These are phyloP conservation scores for Hypothenemus hampei DNA, from an alignment of 1,140 invertebrate species.

Conservation along the genomic window DNA sequence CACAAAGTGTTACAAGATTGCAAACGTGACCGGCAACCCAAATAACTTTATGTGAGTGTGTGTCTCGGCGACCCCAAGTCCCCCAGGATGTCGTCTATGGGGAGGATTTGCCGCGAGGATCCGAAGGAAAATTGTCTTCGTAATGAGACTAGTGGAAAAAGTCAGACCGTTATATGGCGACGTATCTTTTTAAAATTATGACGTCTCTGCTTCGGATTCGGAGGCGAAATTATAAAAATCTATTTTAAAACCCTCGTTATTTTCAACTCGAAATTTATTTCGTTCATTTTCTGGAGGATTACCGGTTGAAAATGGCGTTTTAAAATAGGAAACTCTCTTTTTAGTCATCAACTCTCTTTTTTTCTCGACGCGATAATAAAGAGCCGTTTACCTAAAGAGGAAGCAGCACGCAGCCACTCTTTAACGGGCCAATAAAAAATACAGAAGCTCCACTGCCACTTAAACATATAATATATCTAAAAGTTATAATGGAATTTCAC, in stretches of 20 bases:
- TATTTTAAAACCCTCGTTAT: slow-evolving; percentile 1
- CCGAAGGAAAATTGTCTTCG: slow-evolving; percentile 19
- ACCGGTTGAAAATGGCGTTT: background rate
- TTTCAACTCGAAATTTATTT: slow-evolving; percentile 5
- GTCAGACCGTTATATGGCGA: slow-evolving; percentile 1
- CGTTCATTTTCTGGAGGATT: background rate
- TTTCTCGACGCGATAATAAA: too few species aligned
- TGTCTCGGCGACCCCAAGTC: too few species aligned
- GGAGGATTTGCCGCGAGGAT: slow-evolving; percentile 16
- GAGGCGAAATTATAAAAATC: slow-evolving; percentile 4
- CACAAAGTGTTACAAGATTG: slow-evolving; percentile 39
- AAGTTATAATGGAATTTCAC: too few species aligned
- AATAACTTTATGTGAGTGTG: slow-evolving; percentile 27
- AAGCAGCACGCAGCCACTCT: too few species aligned
- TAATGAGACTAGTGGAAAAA: slow-evolving; percentile 20
- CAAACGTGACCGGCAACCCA: slow-evolving; percentile 33
- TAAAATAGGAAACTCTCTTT: background rate
- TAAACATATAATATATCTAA: too few species aligned
- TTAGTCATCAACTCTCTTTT: too few species aligned
- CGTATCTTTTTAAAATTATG: slow-evolving; percentile 13
- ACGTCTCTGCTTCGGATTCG: slow-evolving; percentile 2
- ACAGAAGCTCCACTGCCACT: too few species aligned
- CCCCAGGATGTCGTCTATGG: slow-evolving; percentile 11
- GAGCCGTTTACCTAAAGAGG: too few species aligned
- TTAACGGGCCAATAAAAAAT: too few species aligned